phyloP scores from a whole-genome alignment of 2,797 vertebrate genomes.

The Neoniphon sammara region DNA sequence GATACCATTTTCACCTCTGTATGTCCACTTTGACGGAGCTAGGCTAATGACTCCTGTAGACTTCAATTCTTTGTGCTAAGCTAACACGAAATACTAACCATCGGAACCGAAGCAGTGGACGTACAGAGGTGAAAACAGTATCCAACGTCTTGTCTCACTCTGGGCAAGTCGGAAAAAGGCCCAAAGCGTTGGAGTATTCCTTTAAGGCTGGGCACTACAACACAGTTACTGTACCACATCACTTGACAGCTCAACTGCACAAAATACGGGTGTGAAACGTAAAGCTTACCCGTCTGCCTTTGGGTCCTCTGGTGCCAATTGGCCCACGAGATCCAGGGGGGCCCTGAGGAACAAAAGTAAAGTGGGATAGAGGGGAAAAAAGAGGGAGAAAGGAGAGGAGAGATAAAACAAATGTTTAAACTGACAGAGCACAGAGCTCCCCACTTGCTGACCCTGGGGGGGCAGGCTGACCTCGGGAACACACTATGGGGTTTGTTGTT shows the following conservation, averaged over 20 bases:
- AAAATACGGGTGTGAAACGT: constrained; percentile 33
- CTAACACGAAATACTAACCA: no score
- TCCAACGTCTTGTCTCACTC: no score
- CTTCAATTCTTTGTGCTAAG: no score
- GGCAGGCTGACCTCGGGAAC: constrained; percentile 70
- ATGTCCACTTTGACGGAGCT: no score
- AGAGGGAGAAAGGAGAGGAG: constrained; percentile 4
- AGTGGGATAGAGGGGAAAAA: constrained; percentile 28
- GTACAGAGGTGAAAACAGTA: no score
- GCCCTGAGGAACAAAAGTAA: constrained; percentile 83
- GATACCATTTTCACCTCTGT: no score
- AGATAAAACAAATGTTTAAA: constrained; percentile 73
- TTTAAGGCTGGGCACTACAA: neutral
- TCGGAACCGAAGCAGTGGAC: no score
- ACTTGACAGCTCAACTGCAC: constrained; percentile 25
- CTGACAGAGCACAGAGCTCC: constrained; percentile 72
- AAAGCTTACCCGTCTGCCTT: constrained; percentile 90
- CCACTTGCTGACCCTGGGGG: constrained; percentile 61
- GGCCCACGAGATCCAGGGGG: constrained; percentile 86
- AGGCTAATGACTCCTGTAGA: no score
- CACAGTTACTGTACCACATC: neutral
- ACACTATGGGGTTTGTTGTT: constrained; percentile 78
- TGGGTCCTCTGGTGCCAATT: constrained; percentile 88
- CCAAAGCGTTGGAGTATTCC: no score
- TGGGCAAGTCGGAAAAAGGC: no score